Conservation (phyloP, 2,113 vertebrate species). For the Clupea harengus region DNA sequence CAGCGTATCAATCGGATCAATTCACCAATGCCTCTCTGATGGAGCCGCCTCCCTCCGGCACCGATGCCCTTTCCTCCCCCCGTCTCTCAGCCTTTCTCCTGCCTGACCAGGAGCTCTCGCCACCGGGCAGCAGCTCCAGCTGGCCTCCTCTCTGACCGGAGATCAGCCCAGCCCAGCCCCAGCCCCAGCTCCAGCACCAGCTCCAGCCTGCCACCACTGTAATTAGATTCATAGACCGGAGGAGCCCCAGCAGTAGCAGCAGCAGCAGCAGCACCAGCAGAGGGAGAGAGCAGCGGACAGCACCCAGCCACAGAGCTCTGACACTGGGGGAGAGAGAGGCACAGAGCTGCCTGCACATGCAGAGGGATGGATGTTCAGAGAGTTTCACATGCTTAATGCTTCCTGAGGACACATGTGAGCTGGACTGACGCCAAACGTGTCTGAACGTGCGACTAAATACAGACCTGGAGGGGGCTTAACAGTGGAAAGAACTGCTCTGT, state of each 20-base stretch:
- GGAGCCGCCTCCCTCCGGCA: constrained; percentile 42
- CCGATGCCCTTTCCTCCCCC: constrained; percentile 42
- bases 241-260: constrained; percentile 38
- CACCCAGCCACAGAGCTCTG: background rate
- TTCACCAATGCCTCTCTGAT: constrained; percentile 50
- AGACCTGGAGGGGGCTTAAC: background rate
- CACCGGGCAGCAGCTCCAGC: background rate
- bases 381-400: background rate
- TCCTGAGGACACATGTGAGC: background rate
- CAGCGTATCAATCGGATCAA: constrained; percentile 59
- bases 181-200: constrained; percentile 24
- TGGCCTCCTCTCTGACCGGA: background rate
- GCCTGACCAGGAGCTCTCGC: background rate
- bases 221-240: constrained; percentile 58
- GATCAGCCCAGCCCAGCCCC: constrained; percentile 35
- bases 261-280: constrained; percentile 19
- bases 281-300: constrained; percentile 13
- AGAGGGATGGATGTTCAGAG: background rate
- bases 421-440: background rate
- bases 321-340: background rate
- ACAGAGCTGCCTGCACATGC: background rate
- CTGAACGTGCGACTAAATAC: background rate
- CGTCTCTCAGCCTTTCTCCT: constrained; percentile 17
- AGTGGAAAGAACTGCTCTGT: background rate
- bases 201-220: constrained; percentile 46